phyloP scores from a whole-genome alignment of 35 echinoderm and acorn worm species.

The Ophiothrix spiculata region DNA sequence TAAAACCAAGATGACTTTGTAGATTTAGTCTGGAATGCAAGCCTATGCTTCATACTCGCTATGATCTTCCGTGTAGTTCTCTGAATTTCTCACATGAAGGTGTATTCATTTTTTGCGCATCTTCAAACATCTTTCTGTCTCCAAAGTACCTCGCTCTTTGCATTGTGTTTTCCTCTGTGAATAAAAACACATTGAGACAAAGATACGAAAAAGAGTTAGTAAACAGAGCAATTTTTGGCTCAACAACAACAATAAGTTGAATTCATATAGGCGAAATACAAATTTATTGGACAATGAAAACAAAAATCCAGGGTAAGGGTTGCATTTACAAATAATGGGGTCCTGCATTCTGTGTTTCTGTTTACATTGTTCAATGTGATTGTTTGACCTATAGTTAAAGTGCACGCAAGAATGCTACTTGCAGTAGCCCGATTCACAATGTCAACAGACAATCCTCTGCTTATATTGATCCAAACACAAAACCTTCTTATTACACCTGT shows the following conservation, averaged over 20 bases:
- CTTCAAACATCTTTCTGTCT: slow-evolving; percentile 85
- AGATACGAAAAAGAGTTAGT: neutral
- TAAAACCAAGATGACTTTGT: too few relatives aligned
- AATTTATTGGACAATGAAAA: too few relatives aligned
- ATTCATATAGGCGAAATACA: neutral
- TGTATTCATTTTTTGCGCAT: slow-evolving; percentile 68
- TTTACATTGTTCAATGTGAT: too few relatives aligned
- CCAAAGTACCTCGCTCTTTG: slow-evolving; percentile 93
- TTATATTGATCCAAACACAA: too few relatives aligned
- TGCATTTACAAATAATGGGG: too few relatives aligned
- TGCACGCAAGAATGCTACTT: neutral
- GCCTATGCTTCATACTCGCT: neutral
- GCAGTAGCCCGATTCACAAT: too few relatives aligned
- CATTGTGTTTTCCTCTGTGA: slow-evolving; percentile 78
- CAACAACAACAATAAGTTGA: neutral
- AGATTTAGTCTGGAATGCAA: neutral
- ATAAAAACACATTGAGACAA: slow-evolving; percentile 29
- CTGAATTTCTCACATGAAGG: slow-evolving; percentile 42
- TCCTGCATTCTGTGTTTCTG: too few relatives aligned
- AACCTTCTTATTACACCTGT: too few relatives aligned
- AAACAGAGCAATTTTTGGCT: neutral
- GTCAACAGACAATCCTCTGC: too few relatives aligned
- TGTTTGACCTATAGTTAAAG: neutral
- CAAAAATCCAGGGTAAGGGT: too few relatives aligned
- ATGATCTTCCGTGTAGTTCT: neutral